Evolutionary conservation across 2,113 vertebrate genomes (phyloP), one percentile per base, ranked within the genome.

Genomic region (Nestor notabilis): DNA sequence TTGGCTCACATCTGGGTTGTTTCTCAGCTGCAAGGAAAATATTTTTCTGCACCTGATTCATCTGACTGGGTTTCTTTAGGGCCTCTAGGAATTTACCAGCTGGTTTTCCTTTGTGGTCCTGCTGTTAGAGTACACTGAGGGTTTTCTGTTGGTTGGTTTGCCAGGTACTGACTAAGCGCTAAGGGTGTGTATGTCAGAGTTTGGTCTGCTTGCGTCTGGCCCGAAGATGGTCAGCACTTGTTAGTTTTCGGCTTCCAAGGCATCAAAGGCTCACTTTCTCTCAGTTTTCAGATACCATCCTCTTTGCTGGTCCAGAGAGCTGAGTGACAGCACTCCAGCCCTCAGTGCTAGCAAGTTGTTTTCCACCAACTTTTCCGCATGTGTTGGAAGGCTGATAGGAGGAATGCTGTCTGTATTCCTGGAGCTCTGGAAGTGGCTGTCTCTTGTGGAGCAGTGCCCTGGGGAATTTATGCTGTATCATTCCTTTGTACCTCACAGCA

Each of bases 401-500:
- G 37, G 50, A 82, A 87, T 84, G 29, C 81, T 72, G 29, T 74
- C 74, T 75, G 50, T 90, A 31, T 71, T 75, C 27, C 47, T 50
- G 69, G 65, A 89, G 80, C 80, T 80, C 20, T 66, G 55, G 85
- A 85, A 85, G 70, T 0, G 7, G 4, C 52, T 82, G 69, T 55
- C 52, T 68, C 78, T 70, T 4, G 1, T 35, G 47, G 56, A 85
- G 43, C 33, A 6, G 17, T 82, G 78, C 70, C 78, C 70, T 76
- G 63, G 52, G 65, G 82, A 56, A 60, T 94, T 90, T 85, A 47
- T 60, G 78, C 75, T 79, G 35, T 55, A 75, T 92, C 88, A 74
- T 87, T 92, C 82, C 60, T 93, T 93, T 93, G 75, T 92, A 91
- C 52, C 61, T 93, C 88, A 60, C 88, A 90, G 95, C 33, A 53